Evolutionary conservation across 2,797 vertebrate species (phyloP), one percentile per base, ranked within the genome.

Genomic region (Fratercula arctica): DNA sequence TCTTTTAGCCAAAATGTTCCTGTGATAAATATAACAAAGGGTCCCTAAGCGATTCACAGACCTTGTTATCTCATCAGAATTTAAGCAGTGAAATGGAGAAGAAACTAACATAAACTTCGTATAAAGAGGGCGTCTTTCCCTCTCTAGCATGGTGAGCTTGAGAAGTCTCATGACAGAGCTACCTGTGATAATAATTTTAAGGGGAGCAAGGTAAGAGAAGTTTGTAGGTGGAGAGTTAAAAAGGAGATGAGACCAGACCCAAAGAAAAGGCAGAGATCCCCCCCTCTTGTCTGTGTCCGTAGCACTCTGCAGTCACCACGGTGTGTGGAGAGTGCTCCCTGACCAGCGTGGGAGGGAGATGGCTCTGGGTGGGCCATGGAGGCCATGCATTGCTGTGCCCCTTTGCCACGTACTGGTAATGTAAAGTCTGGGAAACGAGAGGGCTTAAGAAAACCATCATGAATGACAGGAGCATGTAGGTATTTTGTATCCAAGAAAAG

Each of bases 11-110:
- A 41, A 48, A 85, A 46, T 29, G 1, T 51, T 78, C 18, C 46
- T 45, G 7, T 69, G 46, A 59, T 53, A 60, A 67, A n/a, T 41
- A 29, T 23, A 18, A 53, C 3, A 6, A 33, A 60, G 9, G 2
- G 6, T 66, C 28, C 5, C 11, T 19, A 43, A 10, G 17, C 23
- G 8, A 76, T 61, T 48, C 0, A 0, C 20, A 46, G 37, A 20
- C 6, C 7, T 54, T 79, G 5, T 37, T 54, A 12, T 60, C 53
- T 68, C n/a, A 46, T 46, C 20, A 72, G 79, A 85, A 75, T 23
- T 8, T 31, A 26, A 82, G 24, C 53, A 51, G 13, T 56, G 45
- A 87, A 56, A 77, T 9, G 37, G 24, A 69, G 45, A 83, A n/a
- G 17, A 79, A 88, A 67, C 6, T 10, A 50, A 17, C 53, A 67